phyloP scores from a whole-genome alignment of 2,797 vertebrate species.

The Echiichthys vipera region DNA sequence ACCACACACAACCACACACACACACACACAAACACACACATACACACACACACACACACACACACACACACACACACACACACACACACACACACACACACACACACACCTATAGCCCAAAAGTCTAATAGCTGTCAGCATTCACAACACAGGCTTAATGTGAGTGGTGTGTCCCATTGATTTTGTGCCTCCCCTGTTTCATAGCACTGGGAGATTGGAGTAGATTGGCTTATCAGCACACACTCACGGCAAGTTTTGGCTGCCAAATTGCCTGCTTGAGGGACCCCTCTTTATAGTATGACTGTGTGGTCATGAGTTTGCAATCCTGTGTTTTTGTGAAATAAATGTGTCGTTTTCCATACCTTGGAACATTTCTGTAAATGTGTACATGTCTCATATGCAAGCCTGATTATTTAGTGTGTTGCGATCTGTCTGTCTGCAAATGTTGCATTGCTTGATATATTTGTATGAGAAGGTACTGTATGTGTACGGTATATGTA shows the following conservation, averaged over 20 bases:
- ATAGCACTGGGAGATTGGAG: conserved; percentile 57
- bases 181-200: conserved; percentile 71
- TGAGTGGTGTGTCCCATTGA: conserved; percentile 71
- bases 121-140: conserved; percentile 65
- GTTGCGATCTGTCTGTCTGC: background rate
- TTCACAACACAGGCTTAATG: conserved; percentile 71
- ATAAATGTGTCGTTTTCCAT: background rate
- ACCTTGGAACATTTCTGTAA: background rate
- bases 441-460: background rate
- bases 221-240: conserved; percentile 65
- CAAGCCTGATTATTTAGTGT: conserved; percentile 1
- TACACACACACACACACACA: background rate
- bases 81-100: conserved; percentile 1
- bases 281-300: conserved; percentile 17
- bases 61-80: conserved; percentile 12
- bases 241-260: conserved; percentile 56
- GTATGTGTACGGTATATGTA: too few species aligned
- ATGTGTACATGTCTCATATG: background rate
- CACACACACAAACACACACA: background rate
- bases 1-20: background rate
- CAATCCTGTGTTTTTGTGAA: background rate
- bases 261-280: conserved; percentile 38
- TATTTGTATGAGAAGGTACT: too few species aligned
- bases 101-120: conserved; percentile 20
- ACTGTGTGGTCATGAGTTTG: background rate